These are phyloP conservation scores for Bibio marci DNA, from an alignment of 2,888 invertebrate species.

Conservation along the genomic window DNA sequence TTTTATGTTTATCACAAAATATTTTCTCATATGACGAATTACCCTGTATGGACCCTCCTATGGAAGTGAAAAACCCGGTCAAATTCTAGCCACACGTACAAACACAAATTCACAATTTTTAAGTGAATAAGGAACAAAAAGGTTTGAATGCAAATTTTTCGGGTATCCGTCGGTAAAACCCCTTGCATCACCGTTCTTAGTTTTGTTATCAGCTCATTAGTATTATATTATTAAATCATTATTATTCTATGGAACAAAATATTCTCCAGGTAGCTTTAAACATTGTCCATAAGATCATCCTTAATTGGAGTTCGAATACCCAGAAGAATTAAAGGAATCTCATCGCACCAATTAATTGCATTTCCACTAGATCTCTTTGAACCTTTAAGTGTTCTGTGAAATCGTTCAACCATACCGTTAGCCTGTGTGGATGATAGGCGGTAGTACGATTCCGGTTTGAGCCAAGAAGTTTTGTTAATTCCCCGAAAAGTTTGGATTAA, in stretches of 20 bases:
- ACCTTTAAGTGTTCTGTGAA: conserved; percentile 10
- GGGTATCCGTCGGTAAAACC: no score
- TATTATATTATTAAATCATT: no score
- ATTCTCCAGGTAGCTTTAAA: background rate
- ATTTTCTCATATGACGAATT: no score
- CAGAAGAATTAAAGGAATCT: background rate
- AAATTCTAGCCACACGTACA: no score
- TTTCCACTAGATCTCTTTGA: background rate
- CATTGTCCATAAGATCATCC: background rate
- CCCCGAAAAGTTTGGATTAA: conserved; percentile 7
- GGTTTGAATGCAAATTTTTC: background rate
- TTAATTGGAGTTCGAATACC: background rate
- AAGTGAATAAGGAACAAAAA: conserved; percentile 5
- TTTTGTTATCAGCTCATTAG: no score
- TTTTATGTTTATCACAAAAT: no score
- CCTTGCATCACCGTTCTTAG: no score
- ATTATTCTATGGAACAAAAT: background rate
- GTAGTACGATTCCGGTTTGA: conserved; percentile 5
- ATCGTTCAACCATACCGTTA: conserved; percentile 10
- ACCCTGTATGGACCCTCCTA: no score
- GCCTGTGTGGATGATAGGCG: conserved; percentile 1
- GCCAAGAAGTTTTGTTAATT: conserved; percentile 7
- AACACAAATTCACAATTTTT: no score
- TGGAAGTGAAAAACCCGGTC: no score
- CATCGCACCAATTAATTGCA: background rate